Conservation (phyloP, 2,113 vertebrate genomes). For the Tenebrosternarchus preto region DNA sequence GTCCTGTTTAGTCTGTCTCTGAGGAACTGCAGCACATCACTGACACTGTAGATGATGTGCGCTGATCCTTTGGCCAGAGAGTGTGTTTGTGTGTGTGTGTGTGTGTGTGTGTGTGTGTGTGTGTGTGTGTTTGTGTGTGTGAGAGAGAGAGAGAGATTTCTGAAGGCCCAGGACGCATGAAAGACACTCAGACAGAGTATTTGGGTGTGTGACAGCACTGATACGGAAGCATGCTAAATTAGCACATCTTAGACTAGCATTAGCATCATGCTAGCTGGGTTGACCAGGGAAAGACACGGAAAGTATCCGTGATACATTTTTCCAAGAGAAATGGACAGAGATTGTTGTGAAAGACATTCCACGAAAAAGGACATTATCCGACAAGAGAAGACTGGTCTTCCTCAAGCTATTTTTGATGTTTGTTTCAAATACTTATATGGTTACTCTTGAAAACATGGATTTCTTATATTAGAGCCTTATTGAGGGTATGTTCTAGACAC, state of each 20-base stretch:
- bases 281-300: constrained; percentile 41
- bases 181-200: background rate
- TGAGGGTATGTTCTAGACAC: constrained; percentile 29
- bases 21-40: constrained; percentile 19
- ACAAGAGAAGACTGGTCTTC: constrained; percentile 66
- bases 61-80: too few relatives aligned
- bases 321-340: constrained; percentile 13
- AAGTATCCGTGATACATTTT: constrained; percentile 48
- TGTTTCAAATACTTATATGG: constrained; percentile 42
- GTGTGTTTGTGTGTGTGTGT: too few relatives aligned
- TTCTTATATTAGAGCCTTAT: constrained; percentile 41
- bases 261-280: constrained; percentile 10
- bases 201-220: constrained; percentile 18
- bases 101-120: too few relatives aligned
- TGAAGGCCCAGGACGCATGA: background rate
- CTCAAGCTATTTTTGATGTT: constrained; percentile 46
- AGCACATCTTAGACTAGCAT: constrained; percentile 39
- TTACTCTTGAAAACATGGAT: constrained; percentile 14
- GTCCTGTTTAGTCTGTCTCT: background rate
- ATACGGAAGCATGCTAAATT: constrained; percentile 37
- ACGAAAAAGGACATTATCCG: constrained; percentile 31
- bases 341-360: constrained; percentile 28
- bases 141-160: too few relatives aligned
- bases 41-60: background rate
- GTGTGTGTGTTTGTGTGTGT: too few relatives aligned